phyloP scores from a whole-genome alignment of 1,140 invertebrate genomes.

The Cyphomyrmex costatus region DNA sequence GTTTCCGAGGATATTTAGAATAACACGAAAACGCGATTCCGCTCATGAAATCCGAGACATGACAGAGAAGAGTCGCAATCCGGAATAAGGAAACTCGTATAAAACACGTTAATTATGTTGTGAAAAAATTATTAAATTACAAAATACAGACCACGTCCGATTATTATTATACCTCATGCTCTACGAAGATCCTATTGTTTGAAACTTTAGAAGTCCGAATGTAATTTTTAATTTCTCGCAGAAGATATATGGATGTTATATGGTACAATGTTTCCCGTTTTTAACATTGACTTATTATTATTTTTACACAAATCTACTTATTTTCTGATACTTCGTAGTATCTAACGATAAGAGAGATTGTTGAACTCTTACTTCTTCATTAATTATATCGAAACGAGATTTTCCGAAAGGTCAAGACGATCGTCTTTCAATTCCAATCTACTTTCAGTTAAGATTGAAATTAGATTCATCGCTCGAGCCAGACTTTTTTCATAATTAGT shows the following conservation, averaged over 20 bases:
- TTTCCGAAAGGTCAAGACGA: conserved; percentile 51
- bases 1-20: conserved; percentile 49
- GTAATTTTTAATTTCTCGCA: not conserved
- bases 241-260: not conserved
- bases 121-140: conserved; percentile 34
- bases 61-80: not conserved
- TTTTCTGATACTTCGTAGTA: not conserved
- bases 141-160: not conserved
- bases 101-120: not conserved
- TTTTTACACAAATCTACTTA: not conserved
- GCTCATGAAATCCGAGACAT: conserved; percentile 33
- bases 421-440: conserved; percentile 25
- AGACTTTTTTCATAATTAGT: conserved; percentile 40
- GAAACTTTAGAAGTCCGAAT: not conserved
- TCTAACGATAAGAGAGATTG: conserved; percentile 56
- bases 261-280: not conserved
- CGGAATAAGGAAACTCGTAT: not conserved
- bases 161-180: not conserved
- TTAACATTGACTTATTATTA: not conserved
- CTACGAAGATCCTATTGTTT: not conserved
- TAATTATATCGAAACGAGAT: conserved; percentile 62
- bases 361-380: conserved; percentile 13
- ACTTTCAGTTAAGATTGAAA: conserved; percentile 60
- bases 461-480: conserved; percentile 51
- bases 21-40: conserved; percentile 44